Conservation (phyloP, 1,140 invertebrate species). For the Caenorhabditis brenneri region DNA sequence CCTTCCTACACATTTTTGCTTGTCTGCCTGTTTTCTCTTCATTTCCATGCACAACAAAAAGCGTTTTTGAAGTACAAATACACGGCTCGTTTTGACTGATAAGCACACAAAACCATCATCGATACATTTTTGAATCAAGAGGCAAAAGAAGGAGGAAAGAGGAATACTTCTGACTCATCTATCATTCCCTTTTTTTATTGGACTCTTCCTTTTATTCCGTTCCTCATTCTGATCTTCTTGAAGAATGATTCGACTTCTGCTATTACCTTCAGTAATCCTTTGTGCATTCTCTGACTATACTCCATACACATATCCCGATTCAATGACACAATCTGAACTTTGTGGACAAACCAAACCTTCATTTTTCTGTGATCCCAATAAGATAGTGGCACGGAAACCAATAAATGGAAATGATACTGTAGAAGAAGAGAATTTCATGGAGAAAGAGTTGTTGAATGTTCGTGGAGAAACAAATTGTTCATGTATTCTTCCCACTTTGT, state of each 20-base stretch:
- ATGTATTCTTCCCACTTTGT: conserved; percentile 2
- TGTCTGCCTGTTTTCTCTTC: neutral
- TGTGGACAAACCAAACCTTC: conserved; percentile 3
- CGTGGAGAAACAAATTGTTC: conserved; percentile 41
- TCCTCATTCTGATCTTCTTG: neutral
- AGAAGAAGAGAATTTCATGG: neutral
- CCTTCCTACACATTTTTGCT: conserved; percentile 23
- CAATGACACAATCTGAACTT: conserved; percentile 10
- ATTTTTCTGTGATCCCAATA: conserved; percentile 39
- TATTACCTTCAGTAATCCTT: neutral
- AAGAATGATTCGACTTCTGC: neutral
- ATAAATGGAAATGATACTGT: neutral
- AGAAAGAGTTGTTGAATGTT: conserved; percentile 2
- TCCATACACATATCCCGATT: conserved; percentile 46
- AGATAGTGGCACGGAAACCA: neutral
- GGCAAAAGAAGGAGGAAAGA: no score
- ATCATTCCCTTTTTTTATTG: neutral
- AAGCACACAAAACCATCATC: conserved; percentile 16
- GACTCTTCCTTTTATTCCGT: neutral
- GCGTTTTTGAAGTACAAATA: conserved; percentile 31
- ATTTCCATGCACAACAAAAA: conserved; percentile 9
- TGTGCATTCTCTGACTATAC: conserved; percentile 27
- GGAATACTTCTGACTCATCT: conserved; percentile 1
- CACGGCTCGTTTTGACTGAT: neutral
- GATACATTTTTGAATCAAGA: neutral